phyloP scores from a whole-genome alignment of 2,888 invertebrate species.

The Pristionchus entomophagus region DNA sequence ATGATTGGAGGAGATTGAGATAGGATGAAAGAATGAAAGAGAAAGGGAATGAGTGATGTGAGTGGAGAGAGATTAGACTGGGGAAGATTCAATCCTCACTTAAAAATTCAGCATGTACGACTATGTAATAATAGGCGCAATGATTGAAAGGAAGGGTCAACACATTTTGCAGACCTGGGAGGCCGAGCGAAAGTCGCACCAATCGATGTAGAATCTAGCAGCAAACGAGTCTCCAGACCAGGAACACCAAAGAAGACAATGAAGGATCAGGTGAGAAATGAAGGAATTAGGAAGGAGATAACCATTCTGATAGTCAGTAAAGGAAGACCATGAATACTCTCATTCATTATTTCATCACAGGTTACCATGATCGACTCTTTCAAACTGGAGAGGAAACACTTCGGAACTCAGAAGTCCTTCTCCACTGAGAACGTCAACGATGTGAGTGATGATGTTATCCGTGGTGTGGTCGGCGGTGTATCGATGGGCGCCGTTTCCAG shows the following conservation, averaged over 20 bases:
- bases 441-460: too few species aligned
- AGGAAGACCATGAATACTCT: background rate
- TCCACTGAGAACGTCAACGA: slow-evolving; percentile 65
- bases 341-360: slow-evolving; percentile 49
- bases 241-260: slow-evolving; percentile 48
- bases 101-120: background rate
- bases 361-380: slow-evolving; percentile 68
- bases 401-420: slow-evolving; percentile 65
- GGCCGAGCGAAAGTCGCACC: background rate
- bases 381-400: slow-evolving; percentile 60
- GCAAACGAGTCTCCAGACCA: background rate
- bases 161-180: background rate
- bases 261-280: slow-evolving; percentile 45
- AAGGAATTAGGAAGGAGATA: background rate
- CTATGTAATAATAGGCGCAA: background rate
- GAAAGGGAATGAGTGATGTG: background rate
- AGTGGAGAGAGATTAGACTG: background rate
- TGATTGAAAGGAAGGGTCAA: background rate
- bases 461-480: background rate
- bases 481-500: slow-evolving; percentile 43
- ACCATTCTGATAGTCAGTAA: background rate
- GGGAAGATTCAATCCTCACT: background rate
- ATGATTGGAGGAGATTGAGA: slow-evolving; percentile 31
- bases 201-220: slow-evolving; percentile 9
- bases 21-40: slow-evolving; percentile 1